Evolutionary conservation across 2,888 invertebrate species (phyloP).

Genomic region (Smittia aterrima): DNA sequence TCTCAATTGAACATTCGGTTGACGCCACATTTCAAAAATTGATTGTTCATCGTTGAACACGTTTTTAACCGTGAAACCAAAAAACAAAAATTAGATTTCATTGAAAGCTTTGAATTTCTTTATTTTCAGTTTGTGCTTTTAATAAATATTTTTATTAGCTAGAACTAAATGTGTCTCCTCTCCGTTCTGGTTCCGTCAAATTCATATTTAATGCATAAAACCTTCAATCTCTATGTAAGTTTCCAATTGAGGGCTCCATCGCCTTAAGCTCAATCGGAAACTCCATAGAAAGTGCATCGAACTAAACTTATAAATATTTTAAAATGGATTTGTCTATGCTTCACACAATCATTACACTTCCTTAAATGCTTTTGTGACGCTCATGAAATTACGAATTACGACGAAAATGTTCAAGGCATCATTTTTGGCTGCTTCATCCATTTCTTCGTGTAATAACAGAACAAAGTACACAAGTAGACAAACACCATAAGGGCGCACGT

Average conservation of each 20-base stretch:
- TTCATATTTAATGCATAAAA: constrained; percentile 6
- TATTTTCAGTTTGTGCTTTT: too few relatives aligned
- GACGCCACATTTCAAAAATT: too few relatives aligned
- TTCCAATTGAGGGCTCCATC: constrained; percentile 10
- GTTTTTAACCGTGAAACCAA: too few relatives aligned
- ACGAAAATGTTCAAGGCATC: constrained; percentile 58
- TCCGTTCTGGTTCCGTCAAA: neutral
- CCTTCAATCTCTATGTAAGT: constrained; percentile 36
- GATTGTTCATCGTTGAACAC: too few relatives aligned
- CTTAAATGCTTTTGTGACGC: neutral
- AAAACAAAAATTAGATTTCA: too few relatives aligned
- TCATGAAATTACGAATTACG: too few relatives aligned
- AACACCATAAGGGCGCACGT: constrained; percentile 86
- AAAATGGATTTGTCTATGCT: neutral
- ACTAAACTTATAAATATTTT: neutral
- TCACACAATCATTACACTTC: neutral
- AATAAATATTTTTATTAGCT: constrained; percentile 3
- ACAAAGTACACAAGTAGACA: constrained; percentile 85
- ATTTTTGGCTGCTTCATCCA: constrained; percentile 84
- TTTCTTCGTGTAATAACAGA: constrained; percentile 91
- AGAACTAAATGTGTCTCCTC: neutral
- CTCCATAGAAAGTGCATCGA: constrained; percentile 33
- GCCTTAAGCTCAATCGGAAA: constrained; percentile 15
- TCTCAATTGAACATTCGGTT: too few relatives aligned
- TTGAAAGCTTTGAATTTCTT: too few relatives aligned